Percentiles rank a stretch among this genome's conserved stretches.
Conservation (phyloP, 2,888 invertebrate genomes). For the Caenorhabditis panamensis region DNA sequence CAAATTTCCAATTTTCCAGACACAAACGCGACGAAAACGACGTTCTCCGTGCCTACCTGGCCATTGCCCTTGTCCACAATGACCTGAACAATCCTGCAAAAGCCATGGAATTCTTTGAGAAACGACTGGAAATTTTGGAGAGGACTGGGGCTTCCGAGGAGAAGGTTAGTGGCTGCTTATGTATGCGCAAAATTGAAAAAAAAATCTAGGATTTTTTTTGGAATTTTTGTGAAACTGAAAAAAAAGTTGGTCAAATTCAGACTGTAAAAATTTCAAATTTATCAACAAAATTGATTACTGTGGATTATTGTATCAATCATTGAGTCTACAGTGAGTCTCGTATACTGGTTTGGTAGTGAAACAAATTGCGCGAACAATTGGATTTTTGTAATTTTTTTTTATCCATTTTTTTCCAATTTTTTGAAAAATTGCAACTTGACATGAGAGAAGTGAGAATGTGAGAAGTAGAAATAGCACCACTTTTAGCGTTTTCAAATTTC, state of each 20-base stretch:
- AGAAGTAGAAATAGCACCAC: too few species aligned
- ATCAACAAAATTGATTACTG: too few species aligned
- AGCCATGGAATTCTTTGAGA: conserved; percentile 23
- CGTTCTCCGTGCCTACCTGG: conserved; percentile 28
- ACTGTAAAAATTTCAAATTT: too few species aligned
- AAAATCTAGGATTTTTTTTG: not conserved
- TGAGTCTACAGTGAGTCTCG: too few species aligned
- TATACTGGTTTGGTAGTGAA: too few species aligned
- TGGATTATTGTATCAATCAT: too few species aligned
- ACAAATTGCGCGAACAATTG: too few species aligned
- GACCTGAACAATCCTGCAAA: conserved; percentile 18
- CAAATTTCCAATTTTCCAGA: conserved; percentile 10
- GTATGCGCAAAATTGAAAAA: conserved; percentile 17
- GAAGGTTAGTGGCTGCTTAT: conserved; percentile 12
- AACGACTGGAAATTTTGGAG: conserved; percentile 27
- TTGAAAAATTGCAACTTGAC: too few species aligned
- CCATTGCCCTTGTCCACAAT: conserved; percentile 32
- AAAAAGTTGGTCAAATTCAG: not conserved
- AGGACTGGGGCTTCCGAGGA: conserved; percentile 8
- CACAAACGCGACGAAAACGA: conserved; percentile 33
- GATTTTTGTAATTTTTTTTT: too few species aligned
- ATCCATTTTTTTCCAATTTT: too few species aligned
- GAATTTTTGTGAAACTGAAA: not conserved
- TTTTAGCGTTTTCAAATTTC: too few species aligned
- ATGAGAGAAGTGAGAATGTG: too few species aligned